phyloP scores from a whole-genome alignment of 2,113 vertebrate species.

The Saccopteryx bilineata region DNA sequence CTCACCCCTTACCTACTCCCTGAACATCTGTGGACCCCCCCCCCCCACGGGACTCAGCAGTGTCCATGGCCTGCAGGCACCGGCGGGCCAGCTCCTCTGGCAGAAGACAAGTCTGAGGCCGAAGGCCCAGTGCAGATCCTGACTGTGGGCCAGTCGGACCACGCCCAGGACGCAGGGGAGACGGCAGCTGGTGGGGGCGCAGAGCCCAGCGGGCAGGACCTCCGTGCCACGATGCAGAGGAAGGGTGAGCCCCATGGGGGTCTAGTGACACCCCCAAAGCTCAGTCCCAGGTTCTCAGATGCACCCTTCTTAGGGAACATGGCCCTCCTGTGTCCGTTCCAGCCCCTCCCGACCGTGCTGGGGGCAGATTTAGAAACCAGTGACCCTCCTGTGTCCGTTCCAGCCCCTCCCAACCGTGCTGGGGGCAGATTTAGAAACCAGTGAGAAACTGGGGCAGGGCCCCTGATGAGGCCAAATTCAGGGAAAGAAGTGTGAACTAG shows the following conservation, averaged over 20 bases:
- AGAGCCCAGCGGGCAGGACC: constrained; percentile 94
- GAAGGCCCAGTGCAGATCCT: constrained; percentile 90
- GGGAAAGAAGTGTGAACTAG: not conserved
- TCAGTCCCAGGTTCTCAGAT: constrained; percentile 51
- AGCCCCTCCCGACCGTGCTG: no score
- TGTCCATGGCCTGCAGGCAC: constrained; percentile 89
- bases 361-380: no score
- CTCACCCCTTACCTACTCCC: not conserved
- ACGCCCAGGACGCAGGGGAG: constrained; percentile 84
- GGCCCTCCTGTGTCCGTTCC: not conserved
- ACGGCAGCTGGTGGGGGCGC: constrained; percentile 90
- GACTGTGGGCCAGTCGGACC: constrained; percentile 81
- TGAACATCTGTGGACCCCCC: not conserved
- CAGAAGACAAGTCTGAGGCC: constrained; percentile 90
- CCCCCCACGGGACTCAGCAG: constrained; percentile 56
- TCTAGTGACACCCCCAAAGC: constrained; percentile 67
- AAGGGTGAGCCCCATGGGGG: constrained; percentile 91
- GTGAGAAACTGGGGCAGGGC: not conserved
- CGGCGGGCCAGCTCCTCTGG: constrained; percentile 91
- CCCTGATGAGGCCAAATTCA: not conserved
- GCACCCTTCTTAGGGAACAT: not conserved
- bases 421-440: not conserved
- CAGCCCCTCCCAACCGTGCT: not conserved
- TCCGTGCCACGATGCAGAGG: constrained; percentile 96
- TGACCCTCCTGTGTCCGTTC: no score